These are phyloP conservation scores for Eupeodes luniger DNA, from an alignment of 2,888 invertebrate species.

Conservation along the genomic window DNA sequence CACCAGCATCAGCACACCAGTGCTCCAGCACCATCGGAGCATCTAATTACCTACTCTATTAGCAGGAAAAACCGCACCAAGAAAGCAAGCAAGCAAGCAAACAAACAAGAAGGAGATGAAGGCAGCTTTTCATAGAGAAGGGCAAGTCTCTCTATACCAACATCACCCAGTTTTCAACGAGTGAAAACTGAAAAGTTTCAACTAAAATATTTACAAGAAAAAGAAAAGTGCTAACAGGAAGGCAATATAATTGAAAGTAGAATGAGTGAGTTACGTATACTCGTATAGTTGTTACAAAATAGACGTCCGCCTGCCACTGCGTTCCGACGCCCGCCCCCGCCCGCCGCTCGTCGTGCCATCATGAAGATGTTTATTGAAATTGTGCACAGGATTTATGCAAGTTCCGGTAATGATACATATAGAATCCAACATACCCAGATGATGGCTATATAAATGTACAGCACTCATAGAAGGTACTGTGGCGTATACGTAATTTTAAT, in stretches of 20 bases:
- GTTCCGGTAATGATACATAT: conserved; percentile 50
- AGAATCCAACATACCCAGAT: too few species aligned
- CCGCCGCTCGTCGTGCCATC: not conserved
- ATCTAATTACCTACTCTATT: conserved; percentile 57
- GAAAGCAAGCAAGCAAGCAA: not conserved
- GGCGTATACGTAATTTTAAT: not conserved
- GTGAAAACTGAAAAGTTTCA: conserved; percentile 32
- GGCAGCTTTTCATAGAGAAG: not conserved
- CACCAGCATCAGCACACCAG: not conserved
- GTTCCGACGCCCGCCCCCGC: not conserved
- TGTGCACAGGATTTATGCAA: conserved; percentile 64
- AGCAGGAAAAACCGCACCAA: conserved; percentile 33
- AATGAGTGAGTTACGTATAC: not conserved
- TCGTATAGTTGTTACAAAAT: not conserved
- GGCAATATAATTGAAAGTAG: not conserved
- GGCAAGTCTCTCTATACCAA: not conserved
- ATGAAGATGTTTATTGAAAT: conserved; percentile 54
- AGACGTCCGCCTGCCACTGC: too few species aligned
- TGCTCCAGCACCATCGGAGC: conserved; percentile 11
- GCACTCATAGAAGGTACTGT: too few species aligned
- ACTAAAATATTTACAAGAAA: conserved; percentile 52
- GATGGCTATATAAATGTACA: not conserved
- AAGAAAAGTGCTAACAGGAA: conserved; percentile 11
- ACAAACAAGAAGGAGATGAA: too few species aligned
- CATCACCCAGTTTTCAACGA: too few species aligned